phyloP scores from a whole-genome alignment of 2,797 vertebrate species.

The Ctenosaura bakeri region DNA sequence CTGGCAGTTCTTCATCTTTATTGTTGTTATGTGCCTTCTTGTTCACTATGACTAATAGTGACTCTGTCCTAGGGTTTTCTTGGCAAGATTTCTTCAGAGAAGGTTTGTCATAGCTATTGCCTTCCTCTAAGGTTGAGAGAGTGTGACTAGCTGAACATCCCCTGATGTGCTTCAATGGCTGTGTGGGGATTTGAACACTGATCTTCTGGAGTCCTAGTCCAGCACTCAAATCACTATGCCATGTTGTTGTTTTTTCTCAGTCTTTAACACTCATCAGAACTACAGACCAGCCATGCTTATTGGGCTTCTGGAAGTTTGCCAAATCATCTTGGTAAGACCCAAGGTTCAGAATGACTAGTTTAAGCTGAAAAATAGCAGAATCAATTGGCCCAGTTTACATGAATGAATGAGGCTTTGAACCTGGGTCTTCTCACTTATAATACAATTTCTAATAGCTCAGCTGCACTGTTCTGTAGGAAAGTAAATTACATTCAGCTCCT shows the following conservation, averaged over 20 bases:
- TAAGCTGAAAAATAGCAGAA: background rate
- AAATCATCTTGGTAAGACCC: background rate
- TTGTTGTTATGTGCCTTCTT: too few relatives aligned
- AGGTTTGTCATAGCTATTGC: too few relatives aligned
- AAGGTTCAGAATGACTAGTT: background rate
- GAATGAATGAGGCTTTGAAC: background rate
- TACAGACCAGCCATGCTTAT: too few relatives aligned
- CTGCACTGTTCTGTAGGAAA: background rate
- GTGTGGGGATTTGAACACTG: background rate
- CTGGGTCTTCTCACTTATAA: background rate
- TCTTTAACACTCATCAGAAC: background rate
- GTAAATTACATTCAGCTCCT: too few relatives aligned
- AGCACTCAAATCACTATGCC: background rate
- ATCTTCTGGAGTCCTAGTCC: background rate
- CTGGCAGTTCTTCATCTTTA: background rate
- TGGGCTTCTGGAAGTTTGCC: background rate
- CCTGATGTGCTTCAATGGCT: background rate
- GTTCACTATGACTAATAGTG: too few relatives aligned
- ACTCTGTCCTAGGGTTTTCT: too few relatives aligned
- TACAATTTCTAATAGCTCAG: background rate
- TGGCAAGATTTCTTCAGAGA: too few relatives aligned
- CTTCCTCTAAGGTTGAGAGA: too few relatives aligned
- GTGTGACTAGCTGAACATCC: too few relatives aligned
- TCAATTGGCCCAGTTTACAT: background rate
- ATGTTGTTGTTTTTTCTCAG: background rate